Conservation (phyloP, 1,140 invertebrate species). For the Halictus rubicundus region DNA sequence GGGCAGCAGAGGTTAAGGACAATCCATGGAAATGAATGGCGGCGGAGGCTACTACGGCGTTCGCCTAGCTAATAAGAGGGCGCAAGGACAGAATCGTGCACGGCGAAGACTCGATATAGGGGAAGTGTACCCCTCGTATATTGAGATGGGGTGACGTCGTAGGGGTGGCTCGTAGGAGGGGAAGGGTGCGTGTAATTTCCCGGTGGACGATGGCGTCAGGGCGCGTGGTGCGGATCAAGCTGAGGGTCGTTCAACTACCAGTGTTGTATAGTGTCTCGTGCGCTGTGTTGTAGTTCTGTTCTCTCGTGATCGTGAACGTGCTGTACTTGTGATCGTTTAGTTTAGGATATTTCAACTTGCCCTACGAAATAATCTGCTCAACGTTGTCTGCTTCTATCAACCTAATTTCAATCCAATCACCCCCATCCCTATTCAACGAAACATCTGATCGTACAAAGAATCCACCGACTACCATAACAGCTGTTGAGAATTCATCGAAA, state of each 20-base stretch:
- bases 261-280: conserved; percentile 75
- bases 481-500: not conserved
- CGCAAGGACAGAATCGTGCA: conserved; percentile 64
- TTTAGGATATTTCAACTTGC: conserved; percentile 46
- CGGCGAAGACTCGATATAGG: conserved; percentile 52
- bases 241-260: conserved; percentile 74
- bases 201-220: conserved; percentile 71
- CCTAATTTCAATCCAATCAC: too few species aligned
- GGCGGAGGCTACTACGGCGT: conserved; percentile 47
- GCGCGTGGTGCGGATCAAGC: conserved; percentile 69
- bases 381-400: too few species aligned
- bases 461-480: not conserved
- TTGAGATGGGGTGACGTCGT: conserved; percentile 66
- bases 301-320: conserved; percentile 73
- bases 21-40: conserved; percentile 57
- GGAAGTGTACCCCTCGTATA: conserved; percentile 58
- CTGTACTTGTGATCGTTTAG: conserved; percentile 72
- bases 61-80: conserved; percentile 63
- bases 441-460: not conserved
- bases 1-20: conserved; percentile 60
- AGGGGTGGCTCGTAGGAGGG: conserved; percentile 52
- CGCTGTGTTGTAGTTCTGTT: conserved; percentile 66
- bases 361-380: not conserved
- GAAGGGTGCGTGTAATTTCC: conserved; percentile 69
- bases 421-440: too few species aligned